Base-by-base conservation (phyloP, 2,888 invertebrate genomes). In the Clitarchus hookeri region DNA sequence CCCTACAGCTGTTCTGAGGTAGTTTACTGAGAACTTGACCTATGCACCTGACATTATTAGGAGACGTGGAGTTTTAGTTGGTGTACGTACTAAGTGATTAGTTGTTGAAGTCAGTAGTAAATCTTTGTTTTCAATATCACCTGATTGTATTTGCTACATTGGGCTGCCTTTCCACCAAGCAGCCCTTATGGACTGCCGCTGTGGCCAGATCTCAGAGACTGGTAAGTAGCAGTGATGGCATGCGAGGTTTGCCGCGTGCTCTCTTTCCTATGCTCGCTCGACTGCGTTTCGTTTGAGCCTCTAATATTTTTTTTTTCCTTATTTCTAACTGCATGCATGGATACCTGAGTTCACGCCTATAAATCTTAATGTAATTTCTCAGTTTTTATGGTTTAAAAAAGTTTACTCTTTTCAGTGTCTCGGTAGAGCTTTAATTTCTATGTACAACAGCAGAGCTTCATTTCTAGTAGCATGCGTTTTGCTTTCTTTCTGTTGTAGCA, bases 181-280 rank as follows among this genome's bases (percentile, higher is more conserved):
- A 88, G 88, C 88, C 88, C 88, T 54, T 88, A 88, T 84, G 88
- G 88, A 88, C 88, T 88, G 88, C 88, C 88, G 88, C 88, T 88
- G 87, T 88, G 88, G 88, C 88, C 88, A 27, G 88, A 88, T 84
- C 87, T 88, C 85, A 88, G 88, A 88, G 88, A 88, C 85, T 88
- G 88, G 88, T 88, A 88, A 88, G 88, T 88, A 88, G 85, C 44
- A 86, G 86, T 82, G 82, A 25, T 65, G 65, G 65, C 65, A 65
- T 65, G 65, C 16, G 65, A 65, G 8, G 8, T n/a, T 11, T 65
- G 19, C 65, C 53, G 19, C 53, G 19, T 19, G 19, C 53, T 53
- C 65, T 65, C 65, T 65, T 16, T 65, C 19, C 0, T n/a, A n/a
- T n/a, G n/a, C 65, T 65, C 8, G 19, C 65, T 65, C 65, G 0